Evolutionary conservation across 2,888 invertebrate genomes (phyloP), one percentile per base, ranked within the genome.

Genomic region (Autographa pulchrina): DNA sequence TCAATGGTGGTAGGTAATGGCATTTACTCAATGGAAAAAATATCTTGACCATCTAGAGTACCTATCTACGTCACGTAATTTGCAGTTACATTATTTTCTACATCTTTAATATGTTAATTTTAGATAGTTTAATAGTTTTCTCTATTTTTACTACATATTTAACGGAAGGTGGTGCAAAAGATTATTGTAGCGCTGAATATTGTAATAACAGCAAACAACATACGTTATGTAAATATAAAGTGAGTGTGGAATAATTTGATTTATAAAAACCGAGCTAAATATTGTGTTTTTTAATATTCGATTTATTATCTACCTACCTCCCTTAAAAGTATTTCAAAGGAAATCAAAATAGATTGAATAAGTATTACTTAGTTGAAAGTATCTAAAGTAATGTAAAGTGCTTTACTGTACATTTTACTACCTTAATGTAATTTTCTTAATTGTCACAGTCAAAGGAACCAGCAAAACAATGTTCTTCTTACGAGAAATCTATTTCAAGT

Each of bases 221-320:
- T 68, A 89, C 87, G 3, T 82, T 92, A 70, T 94, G 94, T 81
- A 90, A 89, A 89, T 92, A 88, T 83, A 87, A 82, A 89, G 94
- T 93, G 78, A 76, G 84, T 81, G 65, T n/a, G 16, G 5, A 48
- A n/a, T 48, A n/a, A n/a, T 14, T 48, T n/a, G 1, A 16, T n/a
- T n/a, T n/a, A n/a, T n/a, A 16, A 43, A 43, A 43, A 43, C 3
- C 14, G 16, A 43, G 2, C 43, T 43, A 43, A 14, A n/a, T n/a
- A 25, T 48, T 48, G n/a, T 48, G n/a, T 48, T n/a, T 16, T 13
- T 16, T n/a, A 8, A 43, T 43, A 14, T 16, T 43, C 14, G 4
- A 14, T 14, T 43, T 14, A 16, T 25, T 25, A 25, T 25, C n/a
- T n/a, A n/a, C n/a, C n/a, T 25, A 25, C 25, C 25, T 25, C 25